A percentile compares a stretch with the other conserved stretches of the same genome.
Evolutionary conservation across 2,888 invertebrate species (phyloP).

Genomic region (Ptycholaimellus sp.): DNA sequence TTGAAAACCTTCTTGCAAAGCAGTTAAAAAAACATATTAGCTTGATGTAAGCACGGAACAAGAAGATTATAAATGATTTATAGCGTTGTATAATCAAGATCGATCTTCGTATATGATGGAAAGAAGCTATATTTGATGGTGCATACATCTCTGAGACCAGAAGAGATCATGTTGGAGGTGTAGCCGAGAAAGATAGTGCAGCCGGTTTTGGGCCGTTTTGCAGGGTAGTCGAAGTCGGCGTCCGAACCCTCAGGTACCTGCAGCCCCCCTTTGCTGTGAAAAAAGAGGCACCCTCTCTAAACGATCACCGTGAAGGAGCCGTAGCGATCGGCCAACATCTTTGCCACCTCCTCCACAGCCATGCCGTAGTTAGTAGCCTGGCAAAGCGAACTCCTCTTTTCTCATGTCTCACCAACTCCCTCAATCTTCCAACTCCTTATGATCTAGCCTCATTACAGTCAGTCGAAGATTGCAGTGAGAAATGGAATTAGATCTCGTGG

Average conservation of each 20-base stretch:
- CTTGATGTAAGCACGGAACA: neutral
- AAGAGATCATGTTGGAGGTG: slow-evolving; percentile 88
- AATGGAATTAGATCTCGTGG: slow-evolving; percentile 11
- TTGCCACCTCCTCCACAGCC: too few relatives aligned
- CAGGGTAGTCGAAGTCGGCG: slow-evolving; percentile 16
- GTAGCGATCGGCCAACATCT: too few relatives aligned
- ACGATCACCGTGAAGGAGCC: too few relatives aligned
- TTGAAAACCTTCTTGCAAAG: neutral
- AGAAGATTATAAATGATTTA: slow-evolving; percentile 1
- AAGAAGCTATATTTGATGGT: too few relatives aligned
- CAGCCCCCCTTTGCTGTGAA: slow-evolving; percentile 9
- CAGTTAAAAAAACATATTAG: neutral
- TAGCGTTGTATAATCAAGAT: too few relatives aligned
- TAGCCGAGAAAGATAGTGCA: slow-evolving; percentile 91
- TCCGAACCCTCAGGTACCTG: slow-evolving; percentile 9
- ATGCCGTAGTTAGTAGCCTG: too few relatives aligned
- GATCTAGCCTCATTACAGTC: neutral
- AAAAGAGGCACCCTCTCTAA: too few relatives aligned
- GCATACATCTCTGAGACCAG: slow-evolving; percentile 54
- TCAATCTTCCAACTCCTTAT: slow-evolving; percentile 9
- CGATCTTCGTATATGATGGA: too few relatives aligned
- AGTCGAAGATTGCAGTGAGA: neutral
- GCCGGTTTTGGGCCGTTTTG: slow-evolving; percentile 24
- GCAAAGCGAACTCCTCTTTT: too few relatives aligned
- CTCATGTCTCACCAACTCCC: too few relatives aligned